Evolutionary conservation across 2,888 invertebrate genomes (phyloP), one percentile per base, ranked within the genome.

Genomic region (Xylocampa areola): DNA sequence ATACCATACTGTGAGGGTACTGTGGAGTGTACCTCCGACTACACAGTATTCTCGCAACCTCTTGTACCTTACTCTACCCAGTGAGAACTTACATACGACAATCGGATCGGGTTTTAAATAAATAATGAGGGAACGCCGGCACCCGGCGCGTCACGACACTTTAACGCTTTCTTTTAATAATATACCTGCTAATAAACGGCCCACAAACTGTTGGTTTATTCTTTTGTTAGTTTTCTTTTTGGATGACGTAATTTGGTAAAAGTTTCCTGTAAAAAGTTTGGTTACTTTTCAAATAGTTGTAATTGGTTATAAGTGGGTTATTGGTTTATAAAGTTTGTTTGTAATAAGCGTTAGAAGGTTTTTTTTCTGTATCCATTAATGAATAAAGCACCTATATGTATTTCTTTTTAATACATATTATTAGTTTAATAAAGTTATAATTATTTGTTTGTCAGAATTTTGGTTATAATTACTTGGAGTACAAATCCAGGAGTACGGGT

Each of bases 21-120:
- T n/a, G n/a, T n/a, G n/a, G n/a, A n/a, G n/a, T n/a, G n/a, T n/a
- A n/a, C n/a, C n/a, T n/a, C n/a, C n/a, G n/a, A n/a, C n/a, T 25
- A 25, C 7, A 25, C 6, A 23, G 6, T 14, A 8, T n/a, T 19
- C 0, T 25, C 21, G 39, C 4, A 11, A 10, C 10, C 8, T 36
- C 58, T 43, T 30, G 1, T 49, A 8, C 66, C 73, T 81, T 84
- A 54, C 14, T 60, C 76, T 81, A 68, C 33, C 35, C 68, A 50
- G 48, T 58, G 73, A 68, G 68, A 76, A 69, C 71, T 82, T 82
- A 87, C 88, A 85, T 83, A 88, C 89, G 89, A 87, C 90, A 89
- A 91, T 91, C 89, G 91, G 88, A 90, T 90, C 83, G 79, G 77
- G 83, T 76, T 88, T 86, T 92, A 89, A 93, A 93, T 93, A 92